Percentiles rank a stretch among this genome's conserved stretches.
Evolutionary conservation across 1,140 invertebrate species (phyloP).

Genomic region (Zaprionus capensis): DNA sequence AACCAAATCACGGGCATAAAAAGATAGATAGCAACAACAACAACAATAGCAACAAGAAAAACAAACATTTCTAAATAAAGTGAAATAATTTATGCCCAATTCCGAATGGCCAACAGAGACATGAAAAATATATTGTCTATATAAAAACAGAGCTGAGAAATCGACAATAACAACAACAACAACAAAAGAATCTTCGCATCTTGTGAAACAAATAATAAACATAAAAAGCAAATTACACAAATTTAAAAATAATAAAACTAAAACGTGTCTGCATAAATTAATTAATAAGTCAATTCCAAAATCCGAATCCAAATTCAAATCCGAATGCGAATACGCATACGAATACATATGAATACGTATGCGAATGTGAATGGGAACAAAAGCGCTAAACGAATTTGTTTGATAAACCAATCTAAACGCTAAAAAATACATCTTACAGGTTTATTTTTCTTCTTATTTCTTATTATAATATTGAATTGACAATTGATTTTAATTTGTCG

Average conservation of each 20-base stretch:
- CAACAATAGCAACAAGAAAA: slow-evolving; percentile 13
- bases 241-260: slow-evolving; percentile 83
- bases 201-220: slow-evolving; percentile 49
- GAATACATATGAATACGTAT: slow-evolving; percentile 26
- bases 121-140: slow-evolving; percentile 42
- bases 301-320: slow-evolving; percentile 46
- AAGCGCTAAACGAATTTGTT: slow-evolving; percentile 32
- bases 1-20: slow-evolving; percentile 54
- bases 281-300: slow-evolving; percentile 83
- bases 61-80: slow-evolving; percentile 61
- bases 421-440: slow-evolving; percentile 33
- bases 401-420: slow-evolving; percentile 29
- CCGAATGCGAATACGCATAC: slow-evolving; percentile 20
- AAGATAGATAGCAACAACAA: slow-evolving; percentile 44
- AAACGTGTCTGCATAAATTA: slow-evolving; percentile 84
- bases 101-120: slow-evolving; percentile 58
- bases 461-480: slow-evolving; percentile 33
- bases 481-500: slow-evolving; percentile 37
- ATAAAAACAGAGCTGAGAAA: slow-evolving; percentile 33
- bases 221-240: slow-evolving; percentile 76
- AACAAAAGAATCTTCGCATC: slow-evolving; percentile 40
- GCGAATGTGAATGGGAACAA: slow-evolving; percentile 23
- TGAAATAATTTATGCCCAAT: slow-evolving; percentile 77
- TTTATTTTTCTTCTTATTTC: slow-evolving; percentile 30
- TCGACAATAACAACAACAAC: slow-evolving; percentile 14